Evolutionary conservation across 2,888 invertebrate genomes (phyloP), one percentile per base, ranked within the genome.

Genomic region (Watsonalla binaria): DNA sequence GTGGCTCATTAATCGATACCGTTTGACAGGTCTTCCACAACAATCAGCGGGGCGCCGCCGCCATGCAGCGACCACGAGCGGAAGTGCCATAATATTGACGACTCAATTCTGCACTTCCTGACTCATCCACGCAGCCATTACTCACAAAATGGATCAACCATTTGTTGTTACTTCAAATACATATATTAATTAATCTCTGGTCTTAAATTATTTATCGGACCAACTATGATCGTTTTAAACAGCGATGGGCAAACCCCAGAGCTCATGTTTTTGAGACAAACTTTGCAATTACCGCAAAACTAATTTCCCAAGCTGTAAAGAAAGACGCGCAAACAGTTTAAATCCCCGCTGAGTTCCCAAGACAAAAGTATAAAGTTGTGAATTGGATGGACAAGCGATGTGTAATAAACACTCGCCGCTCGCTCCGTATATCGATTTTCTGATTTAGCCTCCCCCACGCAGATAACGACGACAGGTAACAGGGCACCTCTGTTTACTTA

Each of bases 11-110:
- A 90, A 86, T 84, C 61, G 74, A 63, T 65, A 60, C 67, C 56
- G 62, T 76, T 73, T 84, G 88, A 86, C 89, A 82, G 80, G 74
- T 82, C 80, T 74, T 87, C 86, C 88, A 88, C 82, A 89, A 89
- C 86, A 88, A 86, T 66, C 90, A 77, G 84, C 84, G 75, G 90
- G 89, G 71, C 66, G 78, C 79, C 74, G 89, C 71, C 66, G 78
- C 79, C 74, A 72, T 75, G 76, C 74, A 74, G 65, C 69, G 66
- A 66, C 63, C 55, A 55, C 59, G 55, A 59, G 80, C 88, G 89
- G 90, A 90, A 82, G 72, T 75, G 64, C 63, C 70, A 71, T 68
- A 65, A 78, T 74, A 80, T 77, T 83, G 86, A 84, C 78, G 77
- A 72, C 84, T 90, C 84, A 77, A 89, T 90, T 77, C 72, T 68